Conservation (phyloP, 2,113 vertebrate species). For the Sinocyclocheilus anophthalmus region DNA sequence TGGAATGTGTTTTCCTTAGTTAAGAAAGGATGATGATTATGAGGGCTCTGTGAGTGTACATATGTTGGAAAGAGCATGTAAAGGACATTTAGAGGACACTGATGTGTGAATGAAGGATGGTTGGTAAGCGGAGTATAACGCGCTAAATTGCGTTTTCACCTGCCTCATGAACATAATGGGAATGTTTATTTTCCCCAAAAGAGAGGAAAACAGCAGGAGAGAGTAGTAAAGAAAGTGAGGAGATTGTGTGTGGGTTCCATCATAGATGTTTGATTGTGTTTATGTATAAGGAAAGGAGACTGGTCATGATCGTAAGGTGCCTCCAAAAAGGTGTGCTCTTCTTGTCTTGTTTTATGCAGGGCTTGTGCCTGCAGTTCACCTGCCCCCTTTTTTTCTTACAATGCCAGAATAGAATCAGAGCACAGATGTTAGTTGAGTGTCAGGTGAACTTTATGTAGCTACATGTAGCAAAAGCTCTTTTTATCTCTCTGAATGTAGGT, state of each 20-base stretch:
- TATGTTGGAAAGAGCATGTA: neutral
- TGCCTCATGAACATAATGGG: neutral
- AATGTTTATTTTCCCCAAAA: neutral
- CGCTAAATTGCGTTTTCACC: constrained; percentile 29
- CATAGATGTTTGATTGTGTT: neutral
- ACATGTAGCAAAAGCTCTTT: neutral
- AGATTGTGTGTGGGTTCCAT: neutral
- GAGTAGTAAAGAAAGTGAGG: neutral
- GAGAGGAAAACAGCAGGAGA: neutral
- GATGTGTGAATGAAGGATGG: neutral
- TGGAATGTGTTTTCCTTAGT: constrained; percentile 23
- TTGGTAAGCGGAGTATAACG: neutral
- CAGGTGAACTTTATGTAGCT: neutral
- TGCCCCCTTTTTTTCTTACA: neutral
- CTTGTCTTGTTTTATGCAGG: neutral
- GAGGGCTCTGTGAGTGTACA: neutral
- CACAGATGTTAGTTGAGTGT: neutral
- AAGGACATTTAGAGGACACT: constrained; percentile 13
- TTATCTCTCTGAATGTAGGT: neutral
- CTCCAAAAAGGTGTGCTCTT: neutral
- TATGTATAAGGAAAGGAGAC: neutral
- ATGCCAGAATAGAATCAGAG: neutral
- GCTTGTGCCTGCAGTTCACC: neutral
- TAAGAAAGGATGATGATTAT: constrained; percentile 19
- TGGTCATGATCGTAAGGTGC: neutral